Evolutionary conservation across 2,888 invertebrate species (phyloP), one percentile per base, ranked within the genome.

Genomic region (Hoplodrina ambigua): DNA sequence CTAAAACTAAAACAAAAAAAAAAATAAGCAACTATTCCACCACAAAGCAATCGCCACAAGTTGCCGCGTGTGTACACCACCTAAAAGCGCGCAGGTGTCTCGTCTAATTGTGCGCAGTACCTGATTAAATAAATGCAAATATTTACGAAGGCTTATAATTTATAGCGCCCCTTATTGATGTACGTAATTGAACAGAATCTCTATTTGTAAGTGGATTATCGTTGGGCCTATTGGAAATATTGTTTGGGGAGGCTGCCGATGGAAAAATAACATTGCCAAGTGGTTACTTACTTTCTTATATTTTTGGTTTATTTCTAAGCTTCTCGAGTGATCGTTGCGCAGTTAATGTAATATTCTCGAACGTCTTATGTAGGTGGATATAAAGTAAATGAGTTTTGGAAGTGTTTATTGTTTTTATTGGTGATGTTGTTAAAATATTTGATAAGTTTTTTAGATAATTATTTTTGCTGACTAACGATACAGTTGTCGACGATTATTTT

Each of bases 101-200:
- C 20, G 55, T 72, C 62, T 77, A 84, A 83, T 82, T 77, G 73
- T 50, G 62, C 84, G 25, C 63, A 57, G 67, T 63, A 71, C 62
- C 75, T 74, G 78, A 82, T 76, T 78, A 82, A 78, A 82, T 73
- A 72, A 76, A 75, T 75, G 77, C 80, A 75, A 84, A 83, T 82
- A 84, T 84, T 84, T 80, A 66, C 68, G 44, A 62, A 83, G 57
- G 62, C 75, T 57, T 65, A 78, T 84, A 83, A 83, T 80, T 84
- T 78, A 84, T 74, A 65, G 49, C 61, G 7, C n/a, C 54, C 66
- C 68, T 63, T 79, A 84, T 74, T 75, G 84, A 74, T 69, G 75
- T 56, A 59, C 68, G 75, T 84, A 84, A 82, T 82, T 79, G 82
- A 74, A 76, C 59, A 30, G 63, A 68, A 66, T 69, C 67, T 71